Conservation (phyloP, 2,113 vertebrate species). For the Caranx melampygus region DNA sequence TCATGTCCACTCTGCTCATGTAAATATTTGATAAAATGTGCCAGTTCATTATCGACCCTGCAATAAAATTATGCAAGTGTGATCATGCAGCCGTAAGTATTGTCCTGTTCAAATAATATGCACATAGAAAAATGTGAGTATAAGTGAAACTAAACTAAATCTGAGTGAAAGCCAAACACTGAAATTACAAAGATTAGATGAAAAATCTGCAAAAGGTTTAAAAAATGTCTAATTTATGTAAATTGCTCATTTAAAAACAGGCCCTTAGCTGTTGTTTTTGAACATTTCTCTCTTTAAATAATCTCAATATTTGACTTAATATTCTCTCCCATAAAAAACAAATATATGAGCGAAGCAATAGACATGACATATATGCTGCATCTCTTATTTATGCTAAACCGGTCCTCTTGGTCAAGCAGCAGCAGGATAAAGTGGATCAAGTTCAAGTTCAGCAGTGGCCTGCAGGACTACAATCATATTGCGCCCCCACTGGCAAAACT, state of each 20-base stretch:
- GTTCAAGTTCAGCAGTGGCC: slow-evolving; percentile 87
- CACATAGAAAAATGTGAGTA: neutral
- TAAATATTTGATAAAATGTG: neutral
- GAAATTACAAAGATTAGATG: neutral
- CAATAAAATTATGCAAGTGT: slow-evolving; percentile 3
- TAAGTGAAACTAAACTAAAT: slow-evolving; percentile 10
- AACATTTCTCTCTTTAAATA: neutral
- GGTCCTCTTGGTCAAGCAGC: slow-evolving; percentile 46
- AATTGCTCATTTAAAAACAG: neutral
- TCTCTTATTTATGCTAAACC: slow-evolving; percentile 44
- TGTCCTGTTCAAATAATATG: neutral
- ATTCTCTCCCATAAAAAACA: neutral
- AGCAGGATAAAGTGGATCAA: slow-evolving; percentile 82
- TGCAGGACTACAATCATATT: slow-evolving; percentile 82
- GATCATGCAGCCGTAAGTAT: neutral
- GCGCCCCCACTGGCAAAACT: slow-evolving; percentile 89
- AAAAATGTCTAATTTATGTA: neutral
- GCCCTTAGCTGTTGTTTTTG: neutral
- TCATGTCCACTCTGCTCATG: neutral
- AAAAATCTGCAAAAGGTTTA: neutral
- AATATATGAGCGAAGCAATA: neutral
- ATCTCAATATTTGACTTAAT: neutral
- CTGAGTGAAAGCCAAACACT: neutral
- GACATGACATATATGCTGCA: slow-evolving; percentile 20
- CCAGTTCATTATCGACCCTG: neutral